These are phyloP conservation scores for Naso thynnoides DNA, from an alignment of 2,797 vertebrate species.

Conservation along the genomic window DNA sequence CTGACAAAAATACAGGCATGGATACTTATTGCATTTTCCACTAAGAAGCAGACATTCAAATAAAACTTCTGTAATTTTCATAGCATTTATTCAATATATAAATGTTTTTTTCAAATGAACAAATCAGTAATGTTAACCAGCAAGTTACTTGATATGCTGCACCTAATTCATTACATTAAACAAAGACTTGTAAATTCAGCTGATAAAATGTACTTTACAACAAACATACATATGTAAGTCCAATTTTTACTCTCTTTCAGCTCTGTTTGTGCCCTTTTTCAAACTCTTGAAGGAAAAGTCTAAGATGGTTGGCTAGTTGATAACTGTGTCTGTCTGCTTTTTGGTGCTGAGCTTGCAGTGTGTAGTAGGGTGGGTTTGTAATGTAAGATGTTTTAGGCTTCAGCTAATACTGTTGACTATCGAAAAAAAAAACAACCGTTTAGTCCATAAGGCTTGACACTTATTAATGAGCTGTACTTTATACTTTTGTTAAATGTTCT, in stretches of 20 bases:
- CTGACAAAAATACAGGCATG: conserved; percentile 75
- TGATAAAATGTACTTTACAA: too few species aligned
- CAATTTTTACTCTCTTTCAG: too few species aligned
- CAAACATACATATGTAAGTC: too few species aligned
- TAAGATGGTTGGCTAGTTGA: neutral
- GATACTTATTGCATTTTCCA: neutral
- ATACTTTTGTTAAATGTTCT: too few species aligned
- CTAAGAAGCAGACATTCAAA: conserved; percentile 6
- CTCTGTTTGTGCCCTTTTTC: too few species aligned
- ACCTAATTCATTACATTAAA: neutral
- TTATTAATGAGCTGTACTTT: too few species aligned
- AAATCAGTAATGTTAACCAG: neutral
- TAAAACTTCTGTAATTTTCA: neutral
- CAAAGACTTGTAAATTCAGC: neutral
- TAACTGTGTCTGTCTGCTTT: neutral
- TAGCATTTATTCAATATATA: neutral
- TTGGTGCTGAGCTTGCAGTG: neutral
- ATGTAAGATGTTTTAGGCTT: too few species aligned
- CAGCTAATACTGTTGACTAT: too few species aligned
- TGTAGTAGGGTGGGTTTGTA: too few species aligned
- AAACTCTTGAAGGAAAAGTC: neutral
- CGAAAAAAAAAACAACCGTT: too few species aligned
- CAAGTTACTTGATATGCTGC: neutral
- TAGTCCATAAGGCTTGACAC: too few species aligned
- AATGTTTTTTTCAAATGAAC: neutral